Evolutionary conservation across 2,113 vertebrate species (phyloP).

Genomic region (Mormyrus iriodes): DNA sequence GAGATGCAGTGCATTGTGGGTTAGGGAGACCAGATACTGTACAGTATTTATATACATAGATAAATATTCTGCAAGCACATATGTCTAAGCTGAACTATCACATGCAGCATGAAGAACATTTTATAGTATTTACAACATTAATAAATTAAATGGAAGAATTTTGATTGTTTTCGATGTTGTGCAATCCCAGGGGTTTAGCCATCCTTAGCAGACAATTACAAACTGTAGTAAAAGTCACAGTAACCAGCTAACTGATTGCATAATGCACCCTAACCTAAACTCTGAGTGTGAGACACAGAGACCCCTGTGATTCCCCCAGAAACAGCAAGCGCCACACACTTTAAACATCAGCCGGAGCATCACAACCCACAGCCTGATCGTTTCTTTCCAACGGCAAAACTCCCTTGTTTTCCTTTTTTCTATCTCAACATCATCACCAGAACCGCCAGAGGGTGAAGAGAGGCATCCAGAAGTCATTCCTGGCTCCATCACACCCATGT

Average conservation of each 20-base stretch:
- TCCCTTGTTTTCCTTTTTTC: neutral
- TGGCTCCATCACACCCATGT: neutral
- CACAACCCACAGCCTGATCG: neutral
- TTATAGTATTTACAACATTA: neutral
- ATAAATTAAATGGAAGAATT: neutral
- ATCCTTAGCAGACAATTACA: neutral
- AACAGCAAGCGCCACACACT: neutral
- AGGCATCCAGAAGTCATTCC: neutral
- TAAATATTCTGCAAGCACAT: neutral
- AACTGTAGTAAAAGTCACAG: neutral
- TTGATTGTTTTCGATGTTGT: neutral
- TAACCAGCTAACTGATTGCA: neutral
- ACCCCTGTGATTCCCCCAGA: neutral
- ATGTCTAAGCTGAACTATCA: neutral
- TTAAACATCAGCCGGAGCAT: neutral
- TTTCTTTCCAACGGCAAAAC: neutral
- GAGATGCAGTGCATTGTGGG: neutral
- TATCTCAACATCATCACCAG: neutral
- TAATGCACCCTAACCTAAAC: neutral
- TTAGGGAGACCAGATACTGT: neutral
- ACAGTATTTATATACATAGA: neutral
- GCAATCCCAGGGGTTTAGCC: neutral
- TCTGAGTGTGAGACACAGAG: neutral
- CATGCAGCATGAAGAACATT: neutral
- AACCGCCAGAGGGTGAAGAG: neutral